Evolutionary conservation across 2,113 vertebrate genomes (phyloP), one percentile per base, ranked within the genome.

Genomic region (Sebastes schlegelii): DNA sequence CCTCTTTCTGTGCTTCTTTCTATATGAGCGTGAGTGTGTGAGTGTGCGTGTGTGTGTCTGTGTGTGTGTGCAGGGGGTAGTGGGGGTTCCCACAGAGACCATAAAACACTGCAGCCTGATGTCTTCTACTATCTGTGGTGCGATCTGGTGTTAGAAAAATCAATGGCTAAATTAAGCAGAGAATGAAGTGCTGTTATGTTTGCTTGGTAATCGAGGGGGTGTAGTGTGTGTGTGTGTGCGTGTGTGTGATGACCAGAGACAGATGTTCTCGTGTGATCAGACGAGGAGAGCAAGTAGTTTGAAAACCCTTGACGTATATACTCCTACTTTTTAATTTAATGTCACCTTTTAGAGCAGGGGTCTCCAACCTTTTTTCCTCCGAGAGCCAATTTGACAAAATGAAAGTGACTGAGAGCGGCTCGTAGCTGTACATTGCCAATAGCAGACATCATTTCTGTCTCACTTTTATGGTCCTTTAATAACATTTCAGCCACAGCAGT

Each of bases 121-220:
- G 69, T 87, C 83, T 87, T 80, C 52, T 60, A 8, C 73, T 84
- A 88, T 77, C 88, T 85, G 0, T 82, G 48, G 12, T 80, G 84
- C 58, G 73, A 87, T 88, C 72, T 88, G 74, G 66, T 88, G 84
- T 88, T 86, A 14, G 86, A 89, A 89, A 92, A 92, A 92, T 85
- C 90, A 85, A 90, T 92, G 79, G 77, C 74, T 90, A 91, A 93
- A 91, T 88, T 86, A 92, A 83, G 86, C 89, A 85, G 86, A 87
- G 90, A 90, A 88, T 83, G 82, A 89, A 90, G 81, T 79, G 88
- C 72, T 82, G 86, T 88, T 73, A 74, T 80, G 84, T 82, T 65
- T 49, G 78, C 74, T 75, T 74, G n/a, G 62, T 76, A 80, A 77
- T 73, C 1, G 71, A 80, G 60, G 64, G 49, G 4, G n/a, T 3